These are phyloP conservation scores for Datnioides undecimradiatus DNA, from an alignment of 2,113 vertebrate species.

Conservation along the genomic window DNA sequence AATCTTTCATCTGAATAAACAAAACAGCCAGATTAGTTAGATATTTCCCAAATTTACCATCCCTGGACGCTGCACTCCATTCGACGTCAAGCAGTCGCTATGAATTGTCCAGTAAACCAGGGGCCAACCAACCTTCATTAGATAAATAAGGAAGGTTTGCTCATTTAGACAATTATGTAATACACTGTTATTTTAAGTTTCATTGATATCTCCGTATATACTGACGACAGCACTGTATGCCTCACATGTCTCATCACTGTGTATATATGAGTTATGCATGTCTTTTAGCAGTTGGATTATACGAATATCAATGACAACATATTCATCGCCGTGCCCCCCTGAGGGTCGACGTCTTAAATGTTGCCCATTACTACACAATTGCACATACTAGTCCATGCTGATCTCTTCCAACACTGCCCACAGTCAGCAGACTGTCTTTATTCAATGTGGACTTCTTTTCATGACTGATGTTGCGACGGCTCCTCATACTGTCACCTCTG, in stretches of 20 bases:
- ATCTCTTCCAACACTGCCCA: conserved; percentile 22
- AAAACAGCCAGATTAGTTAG: not conserved
- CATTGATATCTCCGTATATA: conserved; percentile 37
- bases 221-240: conserved; percentile 18
- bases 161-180: conserved; percentile 19
- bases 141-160: conserved; percentile 5
- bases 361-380: conserved; percentile 43
- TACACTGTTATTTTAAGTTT: conserved; percentile 17
- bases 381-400: conserved; percentile 45
- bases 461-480: not conserved
- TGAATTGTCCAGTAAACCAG: conserved; percentile 19
- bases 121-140: conserved; percentile 8
- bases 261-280: conserved; percentile 39
- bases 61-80: not conserved
- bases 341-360: conserved; percentile 6
- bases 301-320: conserved; percentile 47
- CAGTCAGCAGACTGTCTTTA: conserved; percentile 15
- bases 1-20: conserved; percentile 2
- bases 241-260: conserved; percentile 32
- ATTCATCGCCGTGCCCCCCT: conserved; percentile 25
- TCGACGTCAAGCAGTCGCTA: not conserved
- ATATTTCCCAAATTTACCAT: not conserved
- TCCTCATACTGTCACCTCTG: conserved; percentile 95
- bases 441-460: conserved; percentile 15
- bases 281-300: conserved; percentile 48